A percentile compares a stretch with the other conserved stretches of the same genome.
Evolutionary conservation across 2,797 vertebrate genomes (phyloP).

Genomic region (Cheirogaleus major): DNA sequence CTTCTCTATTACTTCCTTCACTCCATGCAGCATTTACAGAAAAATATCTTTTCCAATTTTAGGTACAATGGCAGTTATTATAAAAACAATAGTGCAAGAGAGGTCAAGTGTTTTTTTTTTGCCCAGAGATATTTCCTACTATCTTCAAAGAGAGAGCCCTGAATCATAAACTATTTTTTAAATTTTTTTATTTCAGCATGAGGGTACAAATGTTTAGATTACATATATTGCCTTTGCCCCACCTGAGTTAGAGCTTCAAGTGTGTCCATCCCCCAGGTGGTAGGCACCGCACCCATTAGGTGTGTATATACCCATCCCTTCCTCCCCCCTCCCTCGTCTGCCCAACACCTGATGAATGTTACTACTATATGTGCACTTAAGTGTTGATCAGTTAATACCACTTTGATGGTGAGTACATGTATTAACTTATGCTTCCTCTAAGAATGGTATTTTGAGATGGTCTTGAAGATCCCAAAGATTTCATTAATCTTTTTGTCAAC

Average conservation of each 20-base stretch:
- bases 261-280: no score
- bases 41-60: conserved; percentile 41
- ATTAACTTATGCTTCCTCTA: not conserved
- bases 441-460: not conserved
- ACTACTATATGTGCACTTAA: no score
- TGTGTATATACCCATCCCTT: no score
- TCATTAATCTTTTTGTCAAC: not conserved
- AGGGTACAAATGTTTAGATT: no score
- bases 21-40: not conserved
- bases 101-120: not conserved
- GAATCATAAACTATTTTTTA: not conserved
- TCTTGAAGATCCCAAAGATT: not conserved
- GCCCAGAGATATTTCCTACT: not conserved
- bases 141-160: not conserved
- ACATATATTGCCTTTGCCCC: no score
- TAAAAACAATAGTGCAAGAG: conserved; percentile 12
- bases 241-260: no score
- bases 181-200: no score
- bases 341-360: no score
- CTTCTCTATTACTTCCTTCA: conserved; percentile 26
- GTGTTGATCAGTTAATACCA: no score
- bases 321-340: no score
- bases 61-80: conserved; percentile 41
- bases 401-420: no score
- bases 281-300: no score